A percentile compares a stretch with the other conserved stretches of the same genome.
These are phyloP conservation scores for Phenganax subtilis DNA, from an alignment of 92 coral and sea anemone genomes.

Conservation along the genomic window DNA sequence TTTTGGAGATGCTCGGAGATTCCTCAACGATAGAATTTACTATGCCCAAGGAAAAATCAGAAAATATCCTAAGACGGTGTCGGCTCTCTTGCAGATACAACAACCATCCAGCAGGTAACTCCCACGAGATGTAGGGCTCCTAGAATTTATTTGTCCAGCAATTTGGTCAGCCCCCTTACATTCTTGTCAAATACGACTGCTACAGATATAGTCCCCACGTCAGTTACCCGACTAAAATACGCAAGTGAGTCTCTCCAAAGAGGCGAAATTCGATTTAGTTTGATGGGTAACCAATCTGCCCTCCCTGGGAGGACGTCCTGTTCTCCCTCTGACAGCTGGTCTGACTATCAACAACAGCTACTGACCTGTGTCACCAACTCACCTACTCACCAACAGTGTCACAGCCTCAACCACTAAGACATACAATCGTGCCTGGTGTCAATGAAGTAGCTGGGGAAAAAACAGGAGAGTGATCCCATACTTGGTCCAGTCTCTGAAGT, in stretches of 20 bases:
- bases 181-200: background rate
- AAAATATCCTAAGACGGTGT: constrained; percentile 1
- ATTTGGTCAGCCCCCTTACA: constrained; percentile 24
- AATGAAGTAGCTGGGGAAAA: constrained; percentile 38
- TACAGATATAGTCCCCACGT: background rate
- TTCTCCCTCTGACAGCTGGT: constrained; percentile 26
- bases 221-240: background rate
- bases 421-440: constrained; percentile 17
- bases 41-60: constrained; percentile 6
- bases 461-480: constrained; percentile 10
- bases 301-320: background rate
- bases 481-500: constrained; percentile 21
- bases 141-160: constrained; percentile 19
- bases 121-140: background rate
- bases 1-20: constrained; percentile 5
- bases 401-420: too few species aligned
- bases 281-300: constrained; percentile 12
- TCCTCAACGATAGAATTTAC: constrained; percentile 14
- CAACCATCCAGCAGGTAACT: background rate
- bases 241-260: background rate
- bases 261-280: background rate
- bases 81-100: background rate
- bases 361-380: background rate
- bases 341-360: background rate
- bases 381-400: background rate